phyloP scores from a whole-genome alignment of 2,888 invertebrate species.

The Oxycera nigricornis region DNA sequence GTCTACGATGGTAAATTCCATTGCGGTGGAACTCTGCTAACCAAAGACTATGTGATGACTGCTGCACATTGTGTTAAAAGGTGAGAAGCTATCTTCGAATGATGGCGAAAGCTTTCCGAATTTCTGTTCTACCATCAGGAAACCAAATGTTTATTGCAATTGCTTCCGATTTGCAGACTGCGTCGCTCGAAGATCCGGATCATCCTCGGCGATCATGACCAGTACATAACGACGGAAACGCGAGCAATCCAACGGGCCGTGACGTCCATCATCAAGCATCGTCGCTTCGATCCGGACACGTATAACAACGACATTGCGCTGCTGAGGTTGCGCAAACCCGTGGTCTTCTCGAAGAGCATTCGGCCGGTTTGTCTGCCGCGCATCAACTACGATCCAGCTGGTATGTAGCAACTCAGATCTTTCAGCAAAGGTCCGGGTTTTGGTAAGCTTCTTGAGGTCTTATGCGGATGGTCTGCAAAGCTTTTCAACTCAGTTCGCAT shows the following conservation, averaged over 20 bases:
- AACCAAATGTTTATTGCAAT: neutral
- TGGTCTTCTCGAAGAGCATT: conserved; percentile 69
- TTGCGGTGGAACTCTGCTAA: conserved; percentile 83
- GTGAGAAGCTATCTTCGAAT: conserved; percentile 57
- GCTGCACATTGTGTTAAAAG: conserved; percentile 87
- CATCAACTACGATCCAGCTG: conserved; percentile 63
- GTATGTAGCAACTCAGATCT: conserved; percentile 60
- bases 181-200: conserved; percentile 82
- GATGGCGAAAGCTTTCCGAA: neutral
- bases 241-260: conserved; percentile 84
- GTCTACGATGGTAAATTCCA: conserved; percentile 90
- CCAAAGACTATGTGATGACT: conserved; percentile 83
- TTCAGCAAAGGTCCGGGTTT: neutral
- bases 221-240: conserved; percentile 78
- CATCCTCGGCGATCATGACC: conserved; percentile 85
- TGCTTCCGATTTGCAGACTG: conserved; percentile 64
- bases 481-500: too few relatives aligned
- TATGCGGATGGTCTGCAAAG: neutral
- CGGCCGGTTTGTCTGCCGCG: conserved; percentile 78
- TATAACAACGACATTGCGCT: conserved; percentile 88
- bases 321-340: conserved; percentile 77
- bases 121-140: neutral
- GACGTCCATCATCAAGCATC: conserved; percentile 77
- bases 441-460: neutral
- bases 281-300: conserved; percentile 83